A percentile compares a stretch with the other conserved stretches of the same genome.
Evolutionary conservation across 2,113 vertebrate species (phyloP).

Genomic region (Triplophysa tibetana): DNA sequence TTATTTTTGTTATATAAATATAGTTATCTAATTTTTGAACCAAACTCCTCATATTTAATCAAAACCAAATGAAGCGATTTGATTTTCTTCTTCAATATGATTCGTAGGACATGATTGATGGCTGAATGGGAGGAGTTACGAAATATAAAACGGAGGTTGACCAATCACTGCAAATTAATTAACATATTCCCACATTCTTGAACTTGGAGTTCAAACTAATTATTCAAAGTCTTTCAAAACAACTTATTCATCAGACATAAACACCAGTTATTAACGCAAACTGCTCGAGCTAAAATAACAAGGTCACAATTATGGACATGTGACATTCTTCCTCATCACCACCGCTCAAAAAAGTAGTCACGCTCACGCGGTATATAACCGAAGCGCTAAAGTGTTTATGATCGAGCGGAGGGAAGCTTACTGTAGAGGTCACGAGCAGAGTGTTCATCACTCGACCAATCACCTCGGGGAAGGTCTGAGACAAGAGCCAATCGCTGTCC

Average conservation of each 20-base stretch:
- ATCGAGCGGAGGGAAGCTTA: constrained; percentile 60
- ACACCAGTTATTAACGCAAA: not conserved
- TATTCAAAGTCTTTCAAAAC: not conserved
- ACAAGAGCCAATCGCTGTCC: constrained; percentile 69
- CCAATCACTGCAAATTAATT: constrained; percentile 32
- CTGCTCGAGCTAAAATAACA: no score
- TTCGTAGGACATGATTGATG: no score
- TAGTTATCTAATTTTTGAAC: no score
- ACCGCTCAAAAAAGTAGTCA: not conserved
- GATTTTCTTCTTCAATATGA: no score
- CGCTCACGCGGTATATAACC: constrained; percentile 18
- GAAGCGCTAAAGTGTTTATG: constrained; percentile 30
- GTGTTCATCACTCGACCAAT: constrained; percentile 55
- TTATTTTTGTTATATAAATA: no score
- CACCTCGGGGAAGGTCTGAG: constrained; percentile 67
- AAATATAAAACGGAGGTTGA: not conserved
- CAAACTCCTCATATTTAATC: no score
- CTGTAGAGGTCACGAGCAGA: constrained; percentile 63
- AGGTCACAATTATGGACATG: no score
- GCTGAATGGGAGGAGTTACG: no score
- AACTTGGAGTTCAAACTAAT: not conserved
- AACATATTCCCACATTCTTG: constrained; percentile 27
- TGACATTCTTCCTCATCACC: no score
- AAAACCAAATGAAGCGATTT: no score
- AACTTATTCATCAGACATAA: not conserved